phyloP scores from a whole-genome alignment of 2,113 vertebrate species.

The Poecilia latipinna region DNA sequence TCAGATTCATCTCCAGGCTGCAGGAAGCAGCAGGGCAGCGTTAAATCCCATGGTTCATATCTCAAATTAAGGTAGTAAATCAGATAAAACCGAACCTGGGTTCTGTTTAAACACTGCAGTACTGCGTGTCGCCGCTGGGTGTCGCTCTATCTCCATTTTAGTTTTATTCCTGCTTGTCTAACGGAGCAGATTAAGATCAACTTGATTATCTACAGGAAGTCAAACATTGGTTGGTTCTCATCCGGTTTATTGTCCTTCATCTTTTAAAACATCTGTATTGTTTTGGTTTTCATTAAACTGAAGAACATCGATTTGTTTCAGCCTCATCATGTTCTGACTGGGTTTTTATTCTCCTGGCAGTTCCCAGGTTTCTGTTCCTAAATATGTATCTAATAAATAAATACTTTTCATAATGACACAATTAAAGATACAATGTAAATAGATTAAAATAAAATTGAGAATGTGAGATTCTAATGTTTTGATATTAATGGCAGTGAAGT shows the following conservation, averaged over 20 bases:
- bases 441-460: no score
- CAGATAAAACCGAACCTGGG: not conserved
- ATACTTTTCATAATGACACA: not conserved
- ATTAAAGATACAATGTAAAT: no score
- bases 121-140: slow-evolving; percentile 23
- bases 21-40: no score
- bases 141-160: slow-evolving; percentile 48
- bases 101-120: not conserved
- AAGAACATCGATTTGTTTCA: not conserved
- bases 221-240: not conserved
- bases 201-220: not conserved
- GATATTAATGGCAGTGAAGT: no score
- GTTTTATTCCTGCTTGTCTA: not conserved
- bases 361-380: no score
- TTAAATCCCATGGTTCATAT: no score
- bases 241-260: not conserved
- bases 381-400: no score
- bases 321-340: not conserved
- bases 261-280: not conserved
- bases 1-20: no score
- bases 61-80: no score
- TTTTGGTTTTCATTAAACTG: not conserved
- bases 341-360: no score
- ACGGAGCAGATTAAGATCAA: not conserved
- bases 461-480: no score